Percentiles rank a stretch among this genome's conserved stretches.
Evolutionary conservation across 1,140 invertebrate species (phyloP).

Genomic region (Ridgeia piscesae): DNA sequence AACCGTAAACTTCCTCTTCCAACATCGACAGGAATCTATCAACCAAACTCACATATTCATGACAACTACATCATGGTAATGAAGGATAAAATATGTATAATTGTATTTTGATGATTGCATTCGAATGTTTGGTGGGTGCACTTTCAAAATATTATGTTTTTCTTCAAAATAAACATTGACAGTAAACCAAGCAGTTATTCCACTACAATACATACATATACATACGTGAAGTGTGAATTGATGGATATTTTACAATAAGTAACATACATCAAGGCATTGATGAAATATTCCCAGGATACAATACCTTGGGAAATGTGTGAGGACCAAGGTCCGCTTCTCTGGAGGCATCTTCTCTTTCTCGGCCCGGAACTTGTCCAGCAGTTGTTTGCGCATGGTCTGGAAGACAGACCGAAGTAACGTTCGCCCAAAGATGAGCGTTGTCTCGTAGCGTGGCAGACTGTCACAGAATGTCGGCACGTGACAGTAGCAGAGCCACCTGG

Average conservation of each 20-base stretch:
- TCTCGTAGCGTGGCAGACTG: slow-evolving; percentile 85
- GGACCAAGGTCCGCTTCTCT: slow-evolving; percentile 73
- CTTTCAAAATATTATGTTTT: not conserved
- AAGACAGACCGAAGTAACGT: slow-evolving; percentile 84
- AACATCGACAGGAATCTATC: slow-evolving; percentile 81
- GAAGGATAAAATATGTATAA: not conserved
- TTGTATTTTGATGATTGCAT: too few species aligned
- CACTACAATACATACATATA: too few species aligned
- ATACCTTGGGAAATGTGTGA: slow-evolving; percentile 70
- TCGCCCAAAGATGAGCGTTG: slow-evolving; percentile 85
- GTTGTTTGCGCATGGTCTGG: slow-evolving; percentile 81
- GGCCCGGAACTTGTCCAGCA: slow-evolving; percentile 85
- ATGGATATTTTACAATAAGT: not conserved
- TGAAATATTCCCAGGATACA: not conserved
- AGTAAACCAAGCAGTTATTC: not conserved
- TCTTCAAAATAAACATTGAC: not conserved
- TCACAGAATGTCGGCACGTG: slow-evolving; percentile 94
- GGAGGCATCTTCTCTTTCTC: slow-evolving; percentile 85
- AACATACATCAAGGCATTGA: not conserved
- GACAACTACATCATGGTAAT: not conserved
- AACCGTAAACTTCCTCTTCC: slow-evolving; percentile 82
- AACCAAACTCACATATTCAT: slow-evolving; percentile 24
- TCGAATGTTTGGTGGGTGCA: not conserved
- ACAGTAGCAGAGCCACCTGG: slow-evolving; percentile 91
- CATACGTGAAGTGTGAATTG: not conserved